Evolutionary conservation across 2,888 invertebrate species (phyloP).

Genomic region (Torymus aiolomorphi): DNA sequence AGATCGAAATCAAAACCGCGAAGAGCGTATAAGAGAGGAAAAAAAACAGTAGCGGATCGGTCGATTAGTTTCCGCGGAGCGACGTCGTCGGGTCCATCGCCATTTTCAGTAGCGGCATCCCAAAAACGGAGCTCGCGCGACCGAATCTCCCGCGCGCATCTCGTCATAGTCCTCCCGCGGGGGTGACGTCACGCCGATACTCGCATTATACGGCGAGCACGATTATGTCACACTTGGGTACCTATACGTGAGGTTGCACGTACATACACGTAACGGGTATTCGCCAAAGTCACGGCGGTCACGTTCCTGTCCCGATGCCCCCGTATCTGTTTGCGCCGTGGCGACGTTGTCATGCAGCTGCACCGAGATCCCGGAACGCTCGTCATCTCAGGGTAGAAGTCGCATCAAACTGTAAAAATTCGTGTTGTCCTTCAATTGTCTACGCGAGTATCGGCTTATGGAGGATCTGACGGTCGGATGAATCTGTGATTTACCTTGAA

Average conservation of each 20-base stretch:
- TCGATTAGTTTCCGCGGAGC: neutral
- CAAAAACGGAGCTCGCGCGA: conserved; percentile 29
- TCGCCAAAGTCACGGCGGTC: conserved; percentile 53
- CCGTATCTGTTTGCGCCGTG: neutral
- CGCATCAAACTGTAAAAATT: too few species aligned
- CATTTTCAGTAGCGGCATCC: conserved; percentile 35
- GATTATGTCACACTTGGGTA: conserved; percentile 51
- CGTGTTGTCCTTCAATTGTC: too few species aligned
- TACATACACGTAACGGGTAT: conserved; percentile 37
- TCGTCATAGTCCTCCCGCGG: neutral
- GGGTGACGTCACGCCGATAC: conserved; percentile 27
- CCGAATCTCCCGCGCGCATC: conserved; percentile 27
- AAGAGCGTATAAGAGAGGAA: neutral
- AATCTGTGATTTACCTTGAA: too few species aligned
- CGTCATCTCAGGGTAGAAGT: too few species aligned
- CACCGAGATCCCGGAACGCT: too few species aligned
- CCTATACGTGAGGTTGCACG: neutral
- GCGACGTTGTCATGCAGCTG: too few species aligned
- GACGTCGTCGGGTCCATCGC: neutral
- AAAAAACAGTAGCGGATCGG: neutral
- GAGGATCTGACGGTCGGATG: too few species aligned
- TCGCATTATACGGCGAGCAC: conserved; percentile 4
- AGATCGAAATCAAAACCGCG: too few species aligned
- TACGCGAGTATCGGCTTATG: too few species aligned
- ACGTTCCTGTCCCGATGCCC: conserved; percentile 28